Percentiles rank a stretch among this genome's conserved stretches.
Conservation (phyloP, 2,888 invertebrate species). For the Pollenia angustigena region DNA sequence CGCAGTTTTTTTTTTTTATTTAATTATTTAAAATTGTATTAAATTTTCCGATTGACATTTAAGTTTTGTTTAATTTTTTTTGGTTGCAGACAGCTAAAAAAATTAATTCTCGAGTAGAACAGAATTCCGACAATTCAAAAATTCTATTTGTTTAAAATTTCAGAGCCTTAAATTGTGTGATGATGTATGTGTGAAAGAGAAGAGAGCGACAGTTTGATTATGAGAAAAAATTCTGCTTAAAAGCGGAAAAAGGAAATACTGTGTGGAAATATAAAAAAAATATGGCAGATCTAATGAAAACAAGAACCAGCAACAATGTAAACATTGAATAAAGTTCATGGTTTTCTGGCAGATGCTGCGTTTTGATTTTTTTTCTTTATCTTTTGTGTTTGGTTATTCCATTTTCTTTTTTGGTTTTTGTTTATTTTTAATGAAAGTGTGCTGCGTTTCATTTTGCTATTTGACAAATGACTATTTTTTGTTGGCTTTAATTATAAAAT, state of each 20-base stretch:
- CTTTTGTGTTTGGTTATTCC: constrained; percentile 16
- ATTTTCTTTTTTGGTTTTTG: constrained; percentile 13
- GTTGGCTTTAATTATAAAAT: constrained; percentile 32
- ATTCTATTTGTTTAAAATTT: constrained; percentile 43
- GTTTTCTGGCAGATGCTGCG: constrained; percentile 36
- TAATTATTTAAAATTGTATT: constrained; percentile 56
- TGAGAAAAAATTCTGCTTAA: constrained; percentile 57
- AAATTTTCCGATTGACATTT: constrained; percentile 48
- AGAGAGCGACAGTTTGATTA: constrained; percentile 26
- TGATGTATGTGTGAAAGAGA: not conserved
- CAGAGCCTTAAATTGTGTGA: not conserved
- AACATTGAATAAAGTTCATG: constrained; percentile 64
- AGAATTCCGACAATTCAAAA: constrained; percentile 46
- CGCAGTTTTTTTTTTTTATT: constrained; percentile 41
- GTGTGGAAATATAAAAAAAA: constrained; percentile 34
- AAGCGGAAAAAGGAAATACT: constrained; percentile 67
- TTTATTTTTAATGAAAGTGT: constrained; percentile 47
- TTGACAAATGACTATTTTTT: constrained; percentile 10
- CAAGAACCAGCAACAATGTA: constrained; percentile 14
- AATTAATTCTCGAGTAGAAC: not conserved
- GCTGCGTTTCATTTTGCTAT: constrained; percentile 14
- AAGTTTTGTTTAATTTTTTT: constrained; percentile 3
- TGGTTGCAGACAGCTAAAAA: constrained; percentile 27
- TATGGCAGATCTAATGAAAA: constrained; percentile 28
- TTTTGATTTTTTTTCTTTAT: not conserved